Evolutionary conservation across 2,113 vertebrate species (phyloP), one percentile per base, ranked within the genome.

Genomic region (Myocastor coypus): DNA sequence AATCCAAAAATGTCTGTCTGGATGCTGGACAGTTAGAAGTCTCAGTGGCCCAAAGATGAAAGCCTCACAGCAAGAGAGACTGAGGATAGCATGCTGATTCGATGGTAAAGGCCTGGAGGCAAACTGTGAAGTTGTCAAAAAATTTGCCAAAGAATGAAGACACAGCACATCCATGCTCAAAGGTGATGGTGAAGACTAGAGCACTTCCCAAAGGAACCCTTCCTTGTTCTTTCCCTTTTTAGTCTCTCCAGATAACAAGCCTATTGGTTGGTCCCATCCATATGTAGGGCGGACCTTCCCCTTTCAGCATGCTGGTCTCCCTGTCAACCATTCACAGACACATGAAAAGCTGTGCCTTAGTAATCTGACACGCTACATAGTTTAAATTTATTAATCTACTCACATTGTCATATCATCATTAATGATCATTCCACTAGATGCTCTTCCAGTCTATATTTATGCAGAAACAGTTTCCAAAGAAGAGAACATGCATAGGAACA

Each of bases 401-500:
- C 37, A 13, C 0, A 6, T 42, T 42, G 40, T 42, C 71, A 28
- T 42, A 28, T 42, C 37, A 13, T 42, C 24, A 28, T 42, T 75
- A 12, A 42, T 42, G 22, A 11, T 75, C 24, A 75, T 22, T 52
- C 3, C 13, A 13, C 57, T 5, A 77, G 19, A 80, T 73, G 83
- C 4, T 37, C 7, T 3, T 7, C 37, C 8, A 52, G 6, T 6
- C 3, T 87, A 59, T 14, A 24, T 7, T 52, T 66, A 37, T 13
- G 10, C 59, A 92, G 75, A 57, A 84, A 9, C 89, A 11, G 89
- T 11, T 89, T 88, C 32, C 14, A 75, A 91, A 92, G n/a, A 87
- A 92, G n/a, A 84, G 85, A 93, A 77, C 87, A 46, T 87, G 0
- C 37, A 12, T 83, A 17, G 77, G 0, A 77, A 28, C 13, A 46